Percentiles rank a stretch among this genome's conserved stretches.
Conservation (phyloP, 2,797 vertebrate genomes). For the Onychomys torridus region DNA sequence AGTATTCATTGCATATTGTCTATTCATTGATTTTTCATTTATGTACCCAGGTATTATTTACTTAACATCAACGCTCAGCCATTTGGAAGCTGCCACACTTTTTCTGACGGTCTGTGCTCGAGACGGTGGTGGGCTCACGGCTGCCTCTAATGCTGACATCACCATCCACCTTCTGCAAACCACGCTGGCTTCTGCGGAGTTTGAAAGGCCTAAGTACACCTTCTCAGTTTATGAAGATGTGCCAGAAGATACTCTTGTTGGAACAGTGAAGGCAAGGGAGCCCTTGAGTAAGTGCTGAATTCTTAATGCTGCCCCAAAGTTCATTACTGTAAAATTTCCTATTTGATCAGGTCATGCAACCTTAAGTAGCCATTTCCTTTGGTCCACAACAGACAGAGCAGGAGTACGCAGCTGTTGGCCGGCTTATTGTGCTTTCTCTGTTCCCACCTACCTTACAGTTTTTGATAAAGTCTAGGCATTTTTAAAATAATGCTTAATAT, state of each 20-base stretch:
- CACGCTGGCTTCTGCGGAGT: conserved; percentile 89
- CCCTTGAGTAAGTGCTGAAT: conserved; percentile 89
- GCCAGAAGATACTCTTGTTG: conserved; percentile 88
- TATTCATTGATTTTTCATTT: conserved; percentile 50
- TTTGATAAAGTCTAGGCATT: conserved; percentile 2
- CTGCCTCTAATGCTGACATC: conserved; percentile 89
- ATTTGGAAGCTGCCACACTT: conserved; percentile 87
- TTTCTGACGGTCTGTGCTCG: conserved; percentile 89
- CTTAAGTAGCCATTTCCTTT: neutral
- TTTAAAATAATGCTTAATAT: conserved; percentile 50
- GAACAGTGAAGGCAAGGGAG: conserved; percentile 90
- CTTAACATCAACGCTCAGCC: conserved; percentile 90
- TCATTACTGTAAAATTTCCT: neutral
- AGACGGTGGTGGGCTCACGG: conserved; percentile 91
- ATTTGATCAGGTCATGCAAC: neutral
- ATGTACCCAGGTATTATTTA: conserved; percentile 90
- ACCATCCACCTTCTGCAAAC: conserved; percentile 91
- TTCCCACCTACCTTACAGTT: neutral
- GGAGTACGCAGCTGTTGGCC: neutral
- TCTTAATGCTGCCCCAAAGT: neutral
- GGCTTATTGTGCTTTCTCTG: neutral
- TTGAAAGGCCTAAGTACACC: conserved; percentile 91
- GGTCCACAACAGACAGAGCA: neutral
- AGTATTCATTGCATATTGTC: neutral
- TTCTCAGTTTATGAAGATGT: conserved; percentile 92